A percentile compares a stretch with the other conserved stretches of the same genome.
phyloP scores from a whole-genome alignment of 2,797 vertebrate genomes.

The Smutsia gigantea region DNA sequence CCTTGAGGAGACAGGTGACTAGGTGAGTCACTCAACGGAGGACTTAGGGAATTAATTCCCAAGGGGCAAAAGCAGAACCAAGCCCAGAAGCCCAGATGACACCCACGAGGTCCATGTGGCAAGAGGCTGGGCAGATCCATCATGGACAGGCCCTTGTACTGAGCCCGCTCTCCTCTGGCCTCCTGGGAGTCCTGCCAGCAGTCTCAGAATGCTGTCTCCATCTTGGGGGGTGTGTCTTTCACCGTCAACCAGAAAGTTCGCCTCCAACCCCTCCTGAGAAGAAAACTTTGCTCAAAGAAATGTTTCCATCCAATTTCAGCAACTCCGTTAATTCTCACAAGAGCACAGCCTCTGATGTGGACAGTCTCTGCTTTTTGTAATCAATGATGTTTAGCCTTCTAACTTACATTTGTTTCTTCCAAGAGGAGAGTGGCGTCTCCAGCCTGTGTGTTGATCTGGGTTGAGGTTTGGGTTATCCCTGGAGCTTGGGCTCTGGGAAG shows the following conservation, averaged over 20 bases:
- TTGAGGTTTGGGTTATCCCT: neutral
- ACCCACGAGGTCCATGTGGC: neutral
- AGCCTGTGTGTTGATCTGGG: neutral
- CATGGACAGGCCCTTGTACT: neutral
- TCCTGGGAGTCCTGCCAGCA: neutral
- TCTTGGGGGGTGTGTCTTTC: neutral
- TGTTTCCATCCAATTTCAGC: neutral
- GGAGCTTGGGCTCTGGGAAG: neutral
- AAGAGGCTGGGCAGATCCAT: neutral
- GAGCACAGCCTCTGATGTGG: neutral
- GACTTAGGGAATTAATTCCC: neutral
- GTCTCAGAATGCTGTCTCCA: neutral
- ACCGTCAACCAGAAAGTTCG: neutral
- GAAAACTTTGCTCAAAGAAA: neutral
- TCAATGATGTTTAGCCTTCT: neutral
- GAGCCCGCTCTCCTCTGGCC: neutral
- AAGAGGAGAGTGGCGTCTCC: neutral
- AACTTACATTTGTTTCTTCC: neutral
- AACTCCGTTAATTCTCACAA: neutral
- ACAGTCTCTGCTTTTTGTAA: neutral
- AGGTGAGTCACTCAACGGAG: neutral
- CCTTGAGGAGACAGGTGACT: neutral
- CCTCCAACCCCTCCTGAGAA: neutral
- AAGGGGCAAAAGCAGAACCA: neutral
- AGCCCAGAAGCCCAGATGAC: neutral